Base-by-base conservation (phyloP, 2,888 invertebrate genomes). In the Agapostemon virescens region DNA sequence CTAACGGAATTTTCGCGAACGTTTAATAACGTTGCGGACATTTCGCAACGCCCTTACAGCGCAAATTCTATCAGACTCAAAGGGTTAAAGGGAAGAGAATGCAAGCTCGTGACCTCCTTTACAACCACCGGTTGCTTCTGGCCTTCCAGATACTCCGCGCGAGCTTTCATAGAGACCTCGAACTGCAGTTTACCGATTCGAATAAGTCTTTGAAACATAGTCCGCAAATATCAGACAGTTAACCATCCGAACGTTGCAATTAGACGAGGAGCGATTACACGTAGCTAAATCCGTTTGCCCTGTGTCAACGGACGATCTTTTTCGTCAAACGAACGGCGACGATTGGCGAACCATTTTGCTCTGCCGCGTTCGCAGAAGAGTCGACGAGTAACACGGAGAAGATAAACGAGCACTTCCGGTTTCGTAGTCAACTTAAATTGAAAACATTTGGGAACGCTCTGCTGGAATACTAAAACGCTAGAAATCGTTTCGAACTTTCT, bases 91-190 rank as follows among this genome's bases (percentile, higher is more conserved):
- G 76, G 66, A 73, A 72, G 42, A 77, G 78, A 63, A 45, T 84
- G 69, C 74, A 74, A 67, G 77, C 33, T 66, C 77, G 74, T 81
- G 79, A 84, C 77, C 82, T 85, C 76, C 64, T 84, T 85, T 52
- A 38, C 81, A 82, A 84, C 85, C 85, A 86, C 85, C 85, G 82
- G 86, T 86, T 86, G 85, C 86, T 85, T 83, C 76, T 68, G 58
- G 68, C 55, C 61, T 79, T 79, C 70, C 58, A 61, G 74, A 77
- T 67, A 69, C 63, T 58, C 49, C 68, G 69, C 68, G 69, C 52
- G 38, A 74, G 55, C 75, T 69, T 69, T 36, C 61, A 69, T 61
- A 40, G 36, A 33, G 23, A 58, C 75, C 68, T 33, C 49, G 33
- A 64, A 38, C 45, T 52, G 23, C 36, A 20, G 45, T 23, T 77